These are phyloP conservation scores for Dromococcyx pavoninus DNA, from an alignment of 2,797 vertebrate genomes.

Conservation along the genomic window DNA sequence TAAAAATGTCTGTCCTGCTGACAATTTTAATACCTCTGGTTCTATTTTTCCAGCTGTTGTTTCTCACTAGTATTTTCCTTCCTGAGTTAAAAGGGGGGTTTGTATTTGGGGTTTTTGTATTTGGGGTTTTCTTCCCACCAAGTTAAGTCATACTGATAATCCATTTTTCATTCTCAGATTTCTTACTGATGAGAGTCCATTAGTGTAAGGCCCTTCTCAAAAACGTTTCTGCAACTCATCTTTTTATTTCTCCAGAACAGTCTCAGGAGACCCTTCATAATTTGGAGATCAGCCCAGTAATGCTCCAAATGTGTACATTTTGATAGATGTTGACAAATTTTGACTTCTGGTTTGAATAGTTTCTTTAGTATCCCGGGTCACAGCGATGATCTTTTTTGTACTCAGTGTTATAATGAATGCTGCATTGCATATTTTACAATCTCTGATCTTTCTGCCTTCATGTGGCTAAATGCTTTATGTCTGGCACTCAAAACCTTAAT, in stretches of 20 bases:
- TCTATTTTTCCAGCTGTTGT: background rate
- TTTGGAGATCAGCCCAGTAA: background rate
- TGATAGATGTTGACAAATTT: background rate
- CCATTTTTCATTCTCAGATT: background rate
- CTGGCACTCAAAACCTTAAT: background rate
- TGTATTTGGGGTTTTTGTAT: background rate
- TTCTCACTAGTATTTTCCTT: background rate
- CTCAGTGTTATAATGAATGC: background rate
- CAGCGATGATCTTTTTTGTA: background rate
- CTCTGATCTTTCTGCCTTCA: background rate
- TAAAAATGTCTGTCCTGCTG: background rate
- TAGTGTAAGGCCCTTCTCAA: background rate
- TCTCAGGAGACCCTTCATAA: background rate
- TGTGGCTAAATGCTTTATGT: background rate
- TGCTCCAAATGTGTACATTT: background rate
- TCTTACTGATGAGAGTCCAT: background rate
- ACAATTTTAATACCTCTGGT: background rate
- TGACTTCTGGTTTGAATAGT: background rate
- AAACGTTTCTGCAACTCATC: background rate
- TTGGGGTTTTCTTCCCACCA: background rate
- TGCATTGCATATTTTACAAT: background rate
- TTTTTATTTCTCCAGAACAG: background rate
- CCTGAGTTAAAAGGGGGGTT: background rate
- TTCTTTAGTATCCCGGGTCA: background rate
- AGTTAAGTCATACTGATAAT: background rate